phyloP scores from a whole-genome alignment of 2,797 vertebrate species.

The Cynodonichthys magdalenae region DNA sequence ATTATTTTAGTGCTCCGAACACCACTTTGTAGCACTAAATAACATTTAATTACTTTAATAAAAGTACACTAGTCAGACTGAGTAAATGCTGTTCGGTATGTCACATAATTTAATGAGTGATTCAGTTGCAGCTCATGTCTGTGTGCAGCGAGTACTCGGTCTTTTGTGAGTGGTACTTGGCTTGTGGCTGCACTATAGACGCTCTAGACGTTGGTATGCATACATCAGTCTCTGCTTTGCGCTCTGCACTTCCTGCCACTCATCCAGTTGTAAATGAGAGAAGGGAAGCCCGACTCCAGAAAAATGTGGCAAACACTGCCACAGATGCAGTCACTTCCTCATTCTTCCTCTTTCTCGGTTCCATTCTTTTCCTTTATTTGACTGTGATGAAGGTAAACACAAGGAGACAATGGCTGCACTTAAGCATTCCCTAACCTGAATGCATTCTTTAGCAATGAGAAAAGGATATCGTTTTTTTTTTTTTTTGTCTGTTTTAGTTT shows the following conservation, averaged over 20 bases:
- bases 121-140: constrained; percentile 33
- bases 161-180: constrained; percentile 44
- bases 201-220: constrained; percentile 50
- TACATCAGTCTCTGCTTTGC: constrained; percentile 42
- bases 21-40: constrained; percentile 19
- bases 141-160: constrained; percentile 8
- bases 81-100: constrained; percentile 35
- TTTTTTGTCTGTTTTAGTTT: constrained; percentile 12
- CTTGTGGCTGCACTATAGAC: constrained; percentile 39
- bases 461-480: constrained; percentile 15
- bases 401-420: constrained; percentile 50
- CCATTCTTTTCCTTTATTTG: constrained; percentile 32
- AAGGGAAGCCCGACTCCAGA: constrained; percentile 30
- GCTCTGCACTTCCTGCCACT: constrained; percentile 52
- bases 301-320: constrained; percentile 38
- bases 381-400: constrained; percentile 47
- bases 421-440: constrained; percentile 32
- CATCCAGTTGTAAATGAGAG: constrained; percentile 56
- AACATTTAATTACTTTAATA: constrained; percentile 33
- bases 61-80: constrained; percentile 47
- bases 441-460: constrained; percentile 30
- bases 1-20: constrained; percentile 30
- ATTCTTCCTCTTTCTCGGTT: constrained; percentile 41
- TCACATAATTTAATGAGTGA: constrained; percentile 25
- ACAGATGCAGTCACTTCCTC: constrained; percentile 57